A percentile compares a stretch with the other conserved stretches of the same genome.
Conservation (phyloP, 2,888 invertebrate species). For the Punctoribates punctum region DNA sequence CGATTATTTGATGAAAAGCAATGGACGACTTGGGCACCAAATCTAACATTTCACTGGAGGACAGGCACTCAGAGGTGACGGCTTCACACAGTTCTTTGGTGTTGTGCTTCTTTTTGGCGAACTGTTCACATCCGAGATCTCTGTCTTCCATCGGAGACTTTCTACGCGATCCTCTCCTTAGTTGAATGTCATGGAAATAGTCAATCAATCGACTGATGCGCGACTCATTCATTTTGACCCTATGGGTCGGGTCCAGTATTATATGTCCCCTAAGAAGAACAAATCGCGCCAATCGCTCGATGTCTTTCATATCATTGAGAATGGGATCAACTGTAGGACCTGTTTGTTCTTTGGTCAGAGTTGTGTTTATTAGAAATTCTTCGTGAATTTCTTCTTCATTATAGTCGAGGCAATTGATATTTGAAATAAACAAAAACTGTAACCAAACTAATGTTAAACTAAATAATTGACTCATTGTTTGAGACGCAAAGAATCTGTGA, state of each 20-base stretch:
- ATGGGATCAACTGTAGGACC: not conserved
- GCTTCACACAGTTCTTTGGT: slow-evolving; percentile 37
- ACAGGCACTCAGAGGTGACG: slow-evolving; percentile 43
- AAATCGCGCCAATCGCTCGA: slow-evolving; percentile 37
- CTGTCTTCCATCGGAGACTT: slow-evolving; percentile 40
- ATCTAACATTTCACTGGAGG: slow-evolving; percentile 40
- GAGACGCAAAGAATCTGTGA: no score
- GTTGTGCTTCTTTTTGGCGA: slow-evolving; percentile 18
- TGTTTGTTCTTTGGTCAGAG: not conserved
- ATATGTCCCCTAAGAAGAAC: slow-evolving; percentile 43
- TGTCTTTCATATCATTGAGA: slow-evolving; percentile 19
- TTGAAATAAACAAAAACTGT: no score
- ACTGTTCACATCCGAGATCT: slow-evolving; percentile 42
- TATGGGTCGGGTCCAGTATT: slow-evolving; percentile 41
- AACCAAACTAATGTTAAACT: no score
- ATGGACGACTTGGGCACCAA: slow-evolving; percentile 27
- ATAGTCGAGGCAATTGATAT: not conserved
- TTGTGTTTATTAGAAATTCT: not conserved
- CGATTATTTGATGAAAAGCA: slow-evolving; percentile 41
- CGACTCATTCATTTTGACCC: slow-evolving; percentile 37
- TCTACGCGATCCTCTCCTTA: slow-evolving; percentile 14
- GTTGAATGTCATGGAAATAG: slow-evolving; percentile 43
- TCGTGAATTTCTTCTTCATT: slow-evolving; percentile 16
- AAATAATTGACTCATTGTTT: not conserved
- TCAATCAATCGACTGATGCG: slow-evolving; percentile 39